Base-by-base conservation (phyloP, 37 sponge, comb jelly and placozoan species). In the Halisarca cf. caerulea region DNA sequence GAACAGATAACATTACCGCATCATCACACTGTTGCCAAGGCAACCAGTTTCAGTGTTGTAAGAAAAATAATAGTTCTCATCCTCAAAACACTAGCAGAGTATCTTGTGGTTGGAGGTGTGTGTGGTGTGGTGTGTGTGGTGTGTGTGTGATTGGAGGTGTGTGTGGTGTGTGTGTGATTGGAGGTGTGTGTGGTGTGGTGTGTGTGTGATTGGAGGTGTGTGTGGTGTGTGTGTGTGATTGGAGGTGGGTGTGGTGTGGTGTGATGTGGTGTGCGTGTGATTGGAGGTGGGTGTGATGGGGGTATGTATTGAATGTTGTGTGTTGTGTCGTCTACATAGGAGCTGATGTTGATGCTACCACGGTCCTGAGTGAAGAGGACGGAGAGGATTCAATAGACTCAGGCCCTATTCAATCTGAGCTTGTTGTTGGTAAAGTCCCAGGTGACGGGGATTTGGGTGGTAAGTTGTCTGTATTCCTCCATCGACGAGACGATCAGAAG, bases 61-160 rank as follows among this genome's bases (percentile, higher is more conserved):
- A 74, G 42, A 7, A 74, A 74, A 40, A 74, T 74, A 7, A 90
- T 95, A 6, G 58, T 66, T 9, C 83, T 98, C 25, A 64, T 98
- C 25, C 87, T 98, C 25, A 84, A 85, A 11, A 95, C 93, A 75
- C 85, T 98, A n/a, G 98, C 94, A 18, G 98, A 98, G 58, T 98
- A 92, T 61, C 78, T 90, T 18, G 86, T 90, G 24, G 77, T 74
- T 3, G 77, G 77, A 74, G 77, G 77, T 74, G 45, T 36, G 77
- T 62, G 64, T 28, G 30, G 51, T 47, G 51, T 47, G 51, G 51
- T 6, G 11, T 6, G 51, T 47, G 51, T 47, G 51, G 6, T 47
- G 51, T 47, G 51, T 6, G 51, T 47, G 51, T 47, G 51, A n/a
- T 47, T 6, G 51, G 51, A 47, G 51, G 51, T 47, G 51, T 47